Conservation (phyloP, 2,888 invertebrate species). For the Ichneumon xanthorius region DNA sequence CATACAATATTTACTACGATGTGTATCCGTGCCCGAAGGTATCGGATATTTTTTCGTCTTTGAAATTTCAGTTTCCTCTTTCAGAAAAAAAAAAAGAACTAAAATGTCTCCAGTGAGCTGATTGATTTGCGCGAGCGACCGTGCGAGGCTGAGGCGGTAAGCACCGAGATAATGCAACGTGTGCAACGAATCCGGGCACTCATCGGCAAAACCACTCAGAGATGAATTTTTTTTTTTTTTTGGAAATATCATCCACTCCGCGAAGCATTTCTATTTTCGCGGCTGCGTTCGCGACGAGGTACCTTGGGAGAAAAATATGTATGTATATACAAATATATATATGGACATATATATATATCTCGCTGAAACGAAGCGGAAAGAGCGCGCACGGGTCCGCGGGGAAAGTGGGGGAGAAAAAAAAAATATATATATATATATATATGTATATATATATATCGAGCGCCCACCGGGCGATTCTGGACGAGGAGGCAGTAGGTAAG, state of each 20-base stretch:
- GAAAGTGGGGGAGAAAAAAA: conserved; percentile 54
- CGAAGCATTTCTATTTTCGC: conserved; percentile 42
- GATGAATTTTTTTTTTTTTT: conserved; percentile 32
- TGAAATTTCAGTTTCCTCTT: neutral
- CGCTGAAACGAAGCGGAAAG: conserved; percentile 48
- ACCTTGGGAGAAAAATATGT: conserved; percentile 46
- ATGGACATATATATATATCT: conserved; percentile 11
- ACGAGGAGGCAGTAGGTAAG: conserved; percentile 61
- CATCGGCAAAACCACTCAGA: conserved; percentile 19
- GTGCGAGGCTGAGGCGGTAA: neutral
- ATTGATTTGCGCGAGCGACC: neutral
- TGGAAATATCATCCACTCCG: conserved; percentile 33
- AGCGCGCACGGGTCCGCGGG: conserved; percentile 51
- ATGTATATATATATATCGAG: conserved; percentile 15
- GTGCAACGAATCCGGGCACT: conserved; percentile 28
- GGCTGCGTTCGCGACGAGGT: conserved; percentile 28
- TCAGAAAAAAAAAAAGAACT: neutral
- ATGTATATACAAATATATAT: neutral
- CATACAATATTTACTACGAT: neutral
- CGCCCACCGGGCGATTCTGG: conserved; percentile 56
- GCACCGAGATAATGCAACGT: conserved; percentile 20
- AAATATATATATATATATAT: conserved; percentile 29
- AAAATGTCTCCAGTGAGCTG: neutral
- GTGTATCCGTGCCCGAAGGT: conserved; percentile 14
- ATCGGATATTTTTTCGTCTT: neutral